phyloP scores from a whole-genome alignment of 2,797 vertebrate genomes.

The Poeciliopsis paucimaculata region DNA sequence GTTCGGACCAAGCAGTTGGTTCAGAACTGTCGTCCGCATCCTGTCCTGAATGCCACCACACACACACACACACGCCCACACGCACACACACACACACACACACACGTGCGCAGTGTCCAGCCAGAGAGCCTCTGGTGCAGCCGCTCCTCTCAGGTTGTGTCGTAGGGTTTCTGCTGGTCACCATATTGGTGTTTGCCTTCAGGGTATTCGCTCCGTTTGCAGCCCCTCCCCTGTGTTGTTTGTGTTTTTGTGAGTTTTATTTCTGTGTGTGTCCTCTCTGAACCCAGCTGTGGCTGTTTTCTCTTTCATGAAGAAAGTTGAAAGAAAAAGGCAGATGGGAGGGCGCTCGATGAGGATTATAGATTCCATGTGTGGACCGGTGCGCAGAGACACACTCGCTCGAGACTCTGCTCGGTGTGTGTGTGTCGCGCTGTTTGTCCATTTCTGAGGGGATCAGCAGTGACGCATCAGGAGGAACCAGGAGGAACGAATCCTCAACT shows the following conservation, averaged over 20 bases:
- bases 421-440: not conserved
- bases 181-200: constrained; percentile 60
- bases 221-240: constrained; percentile 25
- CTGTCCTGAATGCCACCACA: constrained; percentile 45
- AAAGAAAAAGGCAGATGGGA: constrained; percentile 45
- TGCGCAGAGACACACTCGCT: constrained; percentile 19
- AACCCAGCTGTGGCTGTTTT: constrained; percentile 60
- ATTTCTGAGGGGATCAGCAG: not conserved
- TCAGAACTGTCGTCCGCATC: constrained; percentile 26
- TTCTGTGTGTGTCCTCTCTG: constrained; percentile 55
- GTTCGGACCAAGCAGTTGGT: constrained; percentile 56
- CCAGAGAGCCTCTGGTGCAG: constrained; percentile 43
- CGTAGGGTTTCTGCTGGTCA: constrained; percentile 61
- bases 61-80: constrained; percentile 37
- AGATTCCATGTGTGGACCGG: constrained; percentile 62
- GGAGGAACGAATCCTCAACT: not conserved
- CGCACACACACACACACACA: constrained; percentile 8
- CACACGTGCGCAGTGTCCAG: constrained; percentile 35
- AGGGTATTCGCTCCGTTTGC: constrained; percentile 27
- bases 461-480: not conserved
- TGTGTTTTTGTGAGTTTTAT: constrained; percentile 48
- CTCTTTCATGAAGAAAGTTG: constrained; percentile 70
- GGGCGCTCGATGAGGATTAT: constrained; percentile 44
- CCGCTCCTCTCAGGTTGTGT: constrained; percentile 53
- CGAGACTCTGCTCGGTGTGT: not conserved